Conservation (phyloP, 2,797 vertebrate species). For the Coendou prehensilis region DNA sequence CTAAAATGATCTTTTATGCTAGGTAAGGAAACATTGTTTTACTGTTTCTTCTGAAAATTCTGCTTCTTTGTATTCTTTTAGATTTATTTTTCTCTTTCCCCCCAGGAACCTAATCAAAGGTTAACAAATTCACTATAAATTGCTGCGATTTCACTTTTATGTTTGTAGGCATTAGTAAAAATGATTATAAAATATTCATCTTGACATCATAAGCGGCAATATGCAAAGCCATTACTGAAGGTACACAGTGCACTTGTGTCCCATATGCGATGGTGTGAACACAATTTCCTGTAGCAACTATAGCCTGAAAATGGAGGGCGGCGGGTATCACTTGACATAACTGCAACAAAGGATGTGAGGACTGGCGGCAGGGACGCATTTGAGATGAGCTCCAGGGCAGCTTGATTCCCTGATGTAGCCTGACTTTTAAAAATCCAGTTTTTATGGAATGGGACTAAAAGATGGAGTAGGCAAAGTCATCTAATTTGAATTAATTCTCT, state of each 20-base stretch:
- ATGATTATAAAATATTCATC: background rate
- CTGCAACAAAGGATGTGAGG: background rate
- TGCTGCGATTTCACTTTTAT: background rate
- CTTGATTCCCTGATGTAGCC: background rate
- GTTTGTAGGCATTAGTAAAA: background rate
- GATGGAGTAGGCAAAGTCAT: background rate
- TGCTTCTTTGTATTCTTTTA: constrained; percentile 19
- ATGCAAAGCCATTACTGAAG: background rate
- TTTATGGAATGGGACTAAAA: background rate
- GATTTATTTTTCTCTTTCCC: background rate
- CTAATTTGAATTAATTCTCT: background rate
- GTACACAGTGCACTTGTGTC: background rate
- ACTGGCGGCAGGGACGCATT: too few species aligned
- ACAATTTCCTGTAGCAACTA: background rate
- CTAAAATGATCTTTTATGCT: background rate
- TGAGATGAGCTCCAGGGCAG: background rate
- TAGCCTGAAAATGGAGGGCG: background rate
- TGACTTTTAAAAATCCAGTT: background rate
- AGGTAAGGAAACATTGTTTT: background rate
- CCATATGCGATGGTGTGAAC: background rate
- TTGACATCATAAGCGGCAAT: background rate
- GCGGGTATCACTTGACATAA: background rate
- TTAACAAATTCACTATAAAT: constrained; percentile 33
- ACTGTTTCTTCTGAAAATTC: constrained; percentile 38
- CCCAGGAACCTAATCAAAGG: background rate